These are phyloP conservation scores for Cryptus armator DNA, from an alignment of 2,888 invertebrate genomes.

Conservation along the genomic window DNA sequence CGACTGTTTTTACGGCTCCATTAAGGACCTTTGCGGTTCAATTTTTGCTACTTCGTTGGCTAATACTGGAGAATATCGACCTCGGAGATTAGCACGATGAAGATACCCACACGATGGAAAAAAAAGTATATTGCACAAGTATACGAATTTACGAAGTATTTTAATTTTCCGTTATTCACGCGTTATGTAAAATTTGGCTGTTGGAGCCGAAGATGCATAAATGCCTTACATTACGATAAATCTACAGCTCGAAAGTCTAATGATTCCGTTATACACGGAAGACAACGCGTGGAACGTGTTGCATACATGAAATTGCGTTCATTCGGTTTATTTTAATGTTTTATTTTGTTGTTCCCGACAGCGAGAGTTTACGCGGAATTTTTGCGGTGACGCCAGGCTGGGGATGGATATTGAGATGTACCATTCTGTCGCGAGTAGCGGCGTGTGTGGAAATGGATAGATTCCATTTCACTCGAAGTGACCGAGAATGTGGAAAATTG, in stretches of 20 bases:
- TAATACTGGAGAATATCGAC: too few species aligned
- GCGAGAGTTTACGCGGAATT: neutral
- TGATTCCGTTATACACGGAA: neutral
- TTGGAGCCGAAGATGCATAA: neutral
- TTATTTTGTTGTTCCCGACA: neutral
- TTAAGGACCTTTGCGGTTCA: constrained; percentile 62
- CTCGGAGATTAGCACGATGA: too few species aligned
- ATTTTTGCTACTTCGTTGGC: too few species aligned
- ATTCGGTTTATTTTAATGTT: neutral
- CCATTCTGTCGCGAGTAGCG: neutral
- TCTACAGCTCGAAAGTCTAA: neutral
- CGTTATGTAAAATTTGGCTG: neutral
- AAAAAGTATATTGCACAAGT: too few species aligned
- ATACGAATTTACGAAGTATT: neutral
- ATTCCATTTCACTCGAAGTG: constrained; percentile 21
- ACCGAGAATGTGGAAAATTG: constrained; percentile 23
- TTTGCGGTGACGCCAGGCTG: neutral
- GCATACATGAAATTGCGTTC: neutral
- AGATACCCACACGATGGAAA: too few species aligned
- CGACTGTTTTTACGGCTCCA: constrained; percentile 54
- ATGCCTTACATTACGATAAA: neutral
- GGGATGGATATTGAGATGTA: neutral
- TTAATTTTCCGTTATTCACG: neutral
- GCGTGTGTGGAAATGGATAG: neutral
- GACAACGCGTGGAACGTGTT: neutral